phyloP scores from a whole-genome alignment of 2,113 vertebrate genomes.

The Probosciger aterrimus region DNA sequence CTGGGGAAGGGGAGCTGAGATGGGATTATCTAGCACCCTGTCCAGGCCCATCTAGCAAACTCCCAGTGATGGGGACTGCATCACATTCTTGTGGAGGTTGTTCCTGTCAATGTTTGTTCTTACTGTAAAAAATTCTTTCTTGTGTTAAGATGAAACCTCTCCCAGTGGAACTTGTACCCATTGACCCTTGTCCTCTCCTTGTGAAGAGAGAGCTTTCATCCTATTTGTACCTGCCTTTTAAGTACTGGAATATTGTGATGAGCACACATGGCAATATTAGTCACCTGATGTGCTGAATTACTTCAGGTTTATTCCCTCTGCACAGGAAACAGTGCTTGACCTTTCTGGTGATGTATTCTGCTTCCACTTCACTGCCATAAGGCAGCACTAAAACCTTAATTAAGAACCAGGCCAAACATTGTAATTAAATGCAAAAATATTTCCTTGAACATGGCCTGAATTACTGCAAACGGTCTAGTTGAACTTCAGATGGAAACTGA shows the following conservation, averaged over 20 bases:
- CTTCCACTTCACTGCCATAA: background rate
- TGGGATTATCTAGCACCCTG: background rate
- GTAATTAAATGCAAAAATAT: background rate
- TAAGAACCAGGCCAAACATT: background rate
- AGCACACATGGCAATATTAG: background rate
- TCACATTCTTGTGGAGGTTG: background rate
- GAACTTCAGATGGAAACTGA: background rate
- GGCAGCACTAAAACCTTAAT: background rate
- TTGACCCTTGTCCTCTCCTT: background rate
- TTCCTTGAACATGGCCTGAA: background rate
- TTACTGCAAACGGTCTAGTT: background rate
- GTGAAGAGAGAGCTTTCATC: background rate
- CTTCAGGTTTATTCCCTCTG: background rate
- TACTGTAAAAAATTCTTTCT: background rate
- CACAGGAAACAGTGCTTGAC: background rate
- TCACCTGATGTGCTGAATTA: background rate
- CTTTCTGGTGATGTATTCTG: background rate
- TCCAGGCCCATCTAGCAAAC: background rate
- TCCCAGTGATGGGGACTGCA: background rate
- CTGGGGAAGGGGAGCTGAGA: background rate
- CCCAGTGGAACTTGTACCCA: background rate
- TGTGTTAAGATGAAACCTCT: background rate
- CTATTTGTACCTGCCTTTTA: background rate
- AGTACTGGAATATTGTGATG: background rate
- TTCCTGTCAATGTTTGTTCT: background rate